These are phyloP conservation scores for Gobio gobio DNA, from an alignment of 2,113 vertebrate species.

Conservation along the genomic window DNA sequence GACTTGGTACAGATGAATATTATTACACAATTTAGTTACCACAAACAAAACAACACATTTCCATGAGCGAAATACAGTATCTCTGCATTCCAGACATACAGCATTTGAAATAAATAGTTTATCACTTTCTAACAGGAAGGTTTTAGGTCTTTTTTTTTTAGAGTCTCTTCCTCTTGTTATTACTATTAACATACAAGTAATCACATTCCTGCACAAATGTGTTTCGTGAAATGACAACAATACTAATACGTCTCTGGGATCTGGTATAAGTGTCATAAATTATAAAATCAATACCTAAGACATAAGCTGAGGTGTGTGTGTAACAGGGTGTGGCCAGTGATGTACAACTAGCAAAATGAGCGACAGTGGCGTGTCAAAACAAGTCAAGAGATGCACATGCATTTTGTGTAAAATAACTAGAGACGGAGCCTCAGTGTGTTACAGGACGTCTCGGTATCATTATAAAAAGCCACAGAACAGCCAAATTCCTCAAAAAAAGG, in stretches of 20 bases:
- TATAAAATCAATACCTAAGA: conserved; percentile 26
- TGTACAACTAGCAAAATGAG: not conserved
- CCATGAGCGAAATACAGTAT: not conserved
- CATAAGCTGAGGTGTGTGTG: not conserved
- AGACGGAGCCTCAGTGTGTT: not conserved
- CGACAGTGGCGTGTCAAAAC: not conserved
- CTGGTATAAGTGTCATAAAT: conserved; percentile 38
- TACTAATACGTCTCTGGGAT: not conserved
- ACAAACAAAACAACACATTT: conserved; percentile 14
- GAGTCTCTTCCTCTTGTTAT: not conserved
- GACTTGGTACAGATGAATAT: conserved; percentile 39
- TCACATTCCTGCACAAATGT: conserved; percentile 17
- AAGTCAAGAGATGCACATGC: not conserved
- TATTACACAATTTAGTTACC: conserved; percentile 11
- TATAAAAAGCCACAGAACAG: not conserved
- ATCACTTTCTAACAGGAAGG: conserved; percentile 16
- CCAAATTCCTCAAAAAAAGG: not conserved
- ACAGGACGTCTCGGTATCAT: not conserved
- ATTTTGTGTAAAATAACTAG: not conserved
- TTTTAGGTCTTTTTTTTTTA: not conserved
- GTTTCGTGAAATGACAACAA: not conserved
- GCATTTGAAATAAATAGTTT: conserved; percentile 47
- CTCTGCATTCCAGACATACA: not conserved
- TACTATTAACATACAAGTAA: conserved; percentile 5
- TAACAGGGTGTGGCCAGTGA: not conserved